Evolutionary conservation across 2,888 invertebrate genomes (phyloP), one percentile per base, ranked within the genome.

Genomic region (Merodon equestris): DNA sequence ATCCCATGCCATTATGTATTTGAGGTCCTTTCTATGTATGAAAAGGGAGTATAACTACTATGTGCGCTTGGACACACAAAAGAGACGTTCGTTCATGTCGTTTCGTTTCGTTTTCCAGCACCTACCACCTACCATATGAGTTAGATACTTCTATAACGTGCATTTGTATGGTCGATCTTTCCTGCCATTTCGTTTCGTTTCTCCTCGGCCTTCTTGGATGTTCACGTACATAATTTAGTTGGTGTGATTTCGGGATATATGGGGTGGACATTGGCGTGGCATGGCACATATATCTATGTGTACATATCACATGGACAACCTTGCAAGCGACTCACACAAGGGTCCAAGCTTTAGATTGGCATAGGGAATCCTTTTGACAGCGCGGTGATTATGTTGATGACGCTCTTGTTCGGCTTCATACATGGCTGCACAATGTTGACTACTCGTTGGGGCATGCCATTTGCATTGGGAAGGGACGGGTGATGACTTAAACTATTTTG

Each of bases 1-100:
- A 68, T 74, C 79, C 74, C 68, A 68, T 74, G 74, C 74, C 70
- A 79, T 79, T 79, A 79, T 79, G 56, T 79, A 77, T 68, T 74
- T 68, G 79, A 70, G 38, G 79, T 79, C 79, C 79, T 79, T 74
- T 73, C 74, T 74, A 74, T 79, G 64, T 79, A 74, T 64, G 68
- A 77, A 73, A 79, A 79, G 57, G 63, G 73, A 79, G 54, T 63
- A 60, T 51, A 73, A 64, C 63, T 74, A 74, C 27, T 7, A 27
- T 27, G 27, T 79, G 70, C 70, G 68, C 79, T 64, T 74, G 79
- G 79, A 79, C 79, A 79, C 45, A 70, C 79, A 79, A 74, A n/a
- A 70, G 70, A 58, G 64, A 68, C 63, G 68, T 58, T n/a, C 40
- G 10, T 73, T 67, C 27, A 4, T 27, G 27, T 27, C 27, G 3